These are phyloP conservation scores for Drosophila elegans DNA, from an alignment of 1,140 invertebrate species.

Conservation along the genomic window DNA sequence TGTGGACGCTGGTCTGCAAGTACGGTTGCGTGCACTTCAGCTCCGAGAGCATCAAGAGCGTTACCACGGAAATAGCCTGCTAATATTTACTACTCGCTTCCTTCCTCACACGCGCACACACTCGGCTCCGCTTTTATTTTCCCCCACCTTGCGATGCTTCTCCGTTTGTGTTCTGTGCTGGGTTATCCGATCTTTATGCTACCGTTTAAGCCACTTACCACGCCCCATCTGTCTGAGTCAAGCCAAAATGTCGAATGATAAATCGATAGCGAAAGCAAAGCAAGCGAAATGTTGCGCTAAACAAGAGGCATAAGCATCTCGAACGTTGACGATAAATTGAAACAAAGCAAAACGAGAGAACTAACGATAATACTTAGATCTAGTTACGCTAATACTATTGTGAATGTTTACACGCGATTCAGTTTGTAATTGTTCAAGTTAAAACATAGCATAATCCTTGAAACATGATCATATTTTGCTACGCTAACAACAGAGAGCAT, in stretches of 20 bases:
- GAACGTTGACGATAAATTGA: slow-evolving; percentile 41
- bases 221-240: slow-evolving; percentile 33
- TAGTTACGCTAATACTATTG: slow-evolving; percentile 47
- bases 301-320: slow-evolving; percentile 30
- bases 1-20: slow-evolving; percentile 96
- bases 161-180: slow-evolving; percentile 15
- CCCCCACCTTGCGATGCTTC: slow-evolving; percentile 13
- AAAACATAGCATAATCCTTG: slow-evolving; percentile 23
- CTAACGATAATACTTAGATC: slow-evolving; percentile 51
- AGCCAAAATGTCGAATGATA: slow-evolving; percentile 55
- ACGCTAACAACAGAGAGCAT: slow-evolving; percentile 41
- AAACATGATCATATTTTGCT: slow-evolving; percentile 53
- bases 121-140: slow-evolving; percentile 17
- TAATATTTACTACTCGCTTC: slow-evolving; percentile 63
- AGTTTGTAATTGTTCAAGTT: slow-evolving; percentile 27
- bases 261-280: slow-evolving; percentile 22
- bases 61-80: slow-evolving; percentile 81
- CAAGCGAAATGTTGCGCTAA: slow-evolving; percentile 6
- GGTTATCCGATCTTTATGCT: slow-evolving; percentile 15
- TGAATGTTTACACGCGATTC: slow-evolving; percentile 13
- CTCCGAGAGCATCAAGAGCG: slow-evolving; percentile 86
- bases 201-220: slow-evolving; percentile 18
- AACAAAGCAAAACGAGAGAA: slow-evolving; percentile 27
- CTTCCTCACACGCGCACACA: slow-evolving; percentile 18
- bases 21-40: slow-evolving; percentile 93